Conservation (phyloP, 2,113 vertebrate genomes). For the Panthera leo region DNA sequence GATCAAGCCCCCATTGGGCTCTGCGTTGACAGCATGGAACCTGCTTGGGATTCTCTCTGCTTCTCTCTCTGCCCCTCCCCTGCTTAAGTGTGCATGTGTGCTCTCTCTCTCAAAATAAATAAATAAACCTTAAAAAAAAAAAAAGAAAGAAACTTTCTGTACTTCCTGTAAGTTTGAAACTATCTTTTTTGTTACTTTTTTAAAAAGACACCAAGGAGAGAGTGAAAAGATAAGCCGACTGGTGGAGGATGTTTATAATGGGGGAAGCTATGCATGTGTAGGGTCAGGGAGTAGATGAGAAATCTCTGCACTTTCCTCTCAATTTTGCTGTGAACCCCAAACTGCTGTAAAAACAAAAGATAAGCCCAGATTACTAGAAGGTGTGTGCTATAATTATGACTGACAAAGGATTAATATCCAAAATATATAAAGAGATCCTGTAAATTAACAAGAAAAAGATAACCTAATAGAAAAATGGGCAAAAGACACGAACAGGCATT, state of each 20-base stretch:
- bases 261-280: neutral
- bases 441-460: neutral
- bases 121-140: too few relatives aligned
- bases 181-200: neutral
- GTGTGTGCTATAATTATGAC: neutral
- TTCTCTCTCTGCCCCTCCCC: too few relatives aligned
- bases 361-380: neutral
- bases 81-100: too few relatives aligned
- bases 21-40: too few relatives aligned
- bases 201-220: neutral
- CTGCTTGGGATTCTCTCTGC: too few relatives aligned
- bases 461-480: conserved; percentile 40
- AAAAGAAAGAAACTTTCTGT: too few relatives aligned
- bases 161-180: neutral
- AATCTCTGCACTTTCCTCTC: neutral
- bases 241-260: neutral
- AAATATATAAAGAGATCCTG: neutral
- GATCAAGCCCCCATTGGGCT: too few relatives aligned
- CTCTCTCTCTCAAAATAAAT: too few relatives aligned
- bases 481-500: conserved; percentile 17
- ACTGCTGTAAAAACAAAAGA: neutral
- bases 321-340: neutral
- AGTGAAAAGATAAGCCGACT: neutral
- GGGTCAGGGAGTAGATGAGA: neutral
- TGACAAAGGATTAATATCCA: neutral